Conservation (phyloP, 2,888 invertebrate genomes). For the Diarsia brunnea region DNA sequence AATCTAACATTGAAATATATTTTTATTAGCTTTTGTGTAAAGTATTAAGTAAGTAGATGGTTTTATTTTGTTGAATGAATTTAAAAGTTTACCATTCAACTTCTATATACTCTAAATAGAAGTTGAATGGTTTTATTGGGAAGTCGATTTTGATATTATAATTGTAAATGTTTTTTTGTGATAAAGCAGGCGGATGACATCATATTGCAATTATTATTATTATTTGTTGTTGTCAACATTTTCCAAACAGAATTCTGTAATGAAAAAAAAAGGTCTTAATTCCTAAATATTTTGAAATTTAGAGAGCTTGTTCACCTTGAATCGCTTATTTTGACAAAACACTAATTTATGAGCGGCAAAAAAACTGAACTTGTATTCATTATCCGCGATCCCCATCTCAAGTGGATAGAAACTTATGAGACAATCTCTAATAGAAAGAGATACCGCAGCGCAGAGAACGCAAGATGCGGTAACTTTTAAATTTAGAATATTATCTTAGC, state of each 20-base stretch:
- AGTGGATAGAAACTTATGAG: conserved; percentile 26
- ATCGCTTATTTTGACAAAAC: conserved; percentile 34
- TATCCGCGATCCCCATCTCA: conserved; percentile 32
- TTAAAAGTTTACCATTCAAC: neutral
- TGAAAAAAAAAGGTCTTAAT: neutral
- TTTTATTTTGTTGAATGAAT: conserved; percentile 27
- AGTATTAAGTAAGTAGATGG: neutral
- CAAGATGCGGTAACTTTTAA: neutral
- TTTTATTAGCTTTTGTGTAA: conserved; percentile 25
- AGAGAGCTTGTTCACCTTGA: neutral
- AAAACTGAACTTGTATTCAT: conserved; percentile 13
- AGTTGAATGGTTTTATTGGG: neutral
- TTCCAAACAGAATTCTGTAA: neutral
- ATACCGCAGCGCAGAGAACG: neutral
- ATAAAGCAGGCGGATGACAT: neutral
- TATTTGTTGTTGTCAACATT: neutral
- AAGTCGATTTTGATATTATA: neutral
- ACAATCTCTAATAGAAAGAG: conserved; percentile 6
- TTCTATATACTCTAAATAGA: neutral
- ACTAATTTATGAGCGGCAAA: conserved; percentile 16
- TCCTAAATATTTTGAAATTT: neutral
- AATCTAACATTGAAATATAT: neutral
- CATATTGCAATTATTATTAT: neutral
- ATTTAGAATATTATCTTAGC: conserved; percentile 35
- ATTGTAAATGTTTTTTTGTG: neutral